Percentiles rank a stretch among this genome's conserved stretches.
Evolutionary conservation across 2,113 vertebrate species (phyloP).

Genomic region (Pelecanus crispus): DNA sequence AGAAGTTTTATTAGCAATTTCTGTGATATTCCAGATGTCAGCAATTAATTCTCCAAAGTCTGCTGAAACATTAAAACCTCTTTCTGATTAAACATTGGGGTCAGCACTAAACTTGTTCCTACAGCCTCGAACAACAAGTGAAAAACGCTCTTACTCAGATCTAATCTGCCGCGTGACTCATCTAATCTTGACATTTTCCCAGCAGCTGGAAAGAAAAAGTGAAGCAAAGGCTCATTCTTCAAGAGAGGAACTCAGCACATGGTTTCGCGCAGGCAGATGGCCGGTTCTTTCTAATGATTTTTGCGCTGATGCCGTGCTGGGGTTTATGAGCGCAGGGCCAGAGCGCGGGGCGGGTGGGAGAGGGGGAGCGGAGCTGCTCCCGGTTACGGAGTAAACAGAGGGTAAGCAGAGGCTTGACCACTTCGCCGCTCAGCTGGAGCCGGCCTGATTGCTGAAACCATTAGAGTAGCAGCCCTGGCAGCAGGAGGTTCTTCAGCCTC

Average conservation of each 20-base stretch:
- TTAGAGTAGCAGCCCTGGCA: slow-evolving; percentile 55
- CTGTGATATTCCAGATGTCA: neutral
- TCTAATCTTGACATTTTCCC: slow-evolving; percentile 2
- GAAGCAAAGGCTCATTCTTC: neutral
- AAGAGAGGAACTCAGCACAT: neutral
- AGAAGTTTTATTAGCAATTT: neutral
- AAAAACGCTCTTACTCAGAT: neutral
- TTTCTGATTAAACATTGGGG: neutral
- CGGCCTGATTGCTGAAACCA: slow-evolving; percentile 47
- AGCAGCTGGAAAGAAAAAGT: neutral
- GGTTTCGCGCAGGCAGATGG: neutral
- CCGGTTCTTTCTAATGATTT: neutral
- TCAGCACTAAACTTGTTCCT: neutral
- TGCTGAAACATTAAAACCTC: neutral
- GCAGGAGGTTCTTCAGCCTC: slow-evolving; percentile 22
- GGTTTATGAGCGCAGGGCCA: neutral
- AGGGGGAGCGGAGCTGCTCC: neutral
- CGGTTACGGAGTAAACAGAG: neutral
- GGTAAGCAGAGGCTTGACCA: neutral
- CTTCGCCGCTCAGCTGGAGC: neutral
- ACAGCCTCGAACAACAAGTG: neutral
- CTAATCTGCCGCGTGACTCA: neutral
- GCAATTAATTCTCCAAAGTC: neutral
- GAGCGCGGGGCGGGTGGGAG: neutral
- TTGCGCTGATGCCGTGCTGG: neutral